A percentile compares a stretch with the other conserved stretches of the same genome.
These are phyloP conservation scores for Valencia hispanica DNA, from an alignment of 2,797 vertebrate species.

Conservation along the genomic window DNA sequence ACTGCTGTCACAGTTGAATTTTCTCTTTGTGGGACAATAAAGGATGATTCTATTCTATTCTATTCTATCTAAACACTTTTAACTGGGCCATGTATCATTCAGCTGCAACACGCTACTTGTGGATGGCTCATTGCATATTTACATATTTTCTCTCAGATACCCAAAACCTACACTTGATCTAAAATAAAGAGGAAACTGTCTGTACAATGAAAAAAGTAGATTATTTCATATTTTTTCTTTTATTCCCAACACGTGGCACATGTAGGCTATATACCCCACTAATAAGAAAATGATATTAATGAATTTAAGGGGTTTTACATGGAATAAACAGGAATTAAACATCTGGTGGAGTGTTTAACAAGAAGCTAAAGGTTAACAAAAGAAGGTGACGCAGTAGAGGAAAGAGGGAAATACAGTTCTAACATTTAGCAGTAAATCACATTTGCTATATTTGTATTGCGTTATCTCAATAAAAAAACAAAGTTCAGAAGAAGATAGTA, in stretches of 20 bases:
- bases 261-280: no score
- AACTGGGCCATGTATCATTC: no score
- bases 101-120: background rate
- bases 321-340: background rate
- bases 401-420: background rate
- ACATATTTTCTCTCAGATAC: background rate
- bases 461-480: background rate
- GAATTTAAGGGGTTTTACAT: background rate
- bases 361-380: background rate
- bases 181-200: background rate
- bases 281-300: background rate
- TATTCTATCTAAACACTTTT: no score
- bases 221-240: no score
- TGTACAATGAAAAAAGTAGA: background rate
- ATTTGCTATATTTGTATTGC: background rate
- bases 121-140: background rate
- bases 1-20: no score
- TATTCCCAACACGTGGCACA: no score
- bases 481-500: background rate
- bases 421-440: background rate
- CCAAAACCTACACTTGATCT: background rate
- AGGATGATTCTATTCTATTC: no score
- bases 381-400: background rate
- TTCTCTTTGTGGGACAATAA: no score
- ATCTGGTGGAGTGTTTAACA: background rate